Evolutionary conservation across 2,888 invertebrate genomes (phyloP).

Genomic region (Lepidocyrtoides sp.): DNA sequence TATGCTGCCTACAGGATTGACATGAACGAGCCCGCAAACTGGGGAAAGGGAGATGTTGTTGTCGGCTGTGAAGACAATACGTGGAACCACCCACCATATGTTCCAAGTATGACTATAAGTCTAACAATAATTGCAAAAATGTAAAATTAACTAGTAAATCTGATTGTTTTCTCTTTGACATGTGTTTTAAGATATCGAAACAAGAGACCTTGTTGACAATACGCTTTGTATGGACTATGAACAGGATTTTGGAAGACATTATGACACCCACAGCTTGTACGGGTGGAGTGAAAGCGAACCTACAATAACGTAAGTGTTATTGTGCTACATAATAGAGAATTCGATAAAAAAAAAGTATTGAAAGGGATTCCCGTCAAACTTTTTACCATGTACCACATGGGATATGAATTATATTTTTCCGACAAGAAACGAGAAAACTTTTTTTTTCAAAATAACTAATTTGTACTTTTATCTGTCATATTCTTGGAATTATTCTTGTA

Average conservation of each 20-base stretch:
- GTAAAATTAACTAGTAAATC: too few species aligned
- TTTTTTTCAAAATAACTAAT: not conserved
- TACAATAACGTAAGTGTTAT: conserved; percentile 90
- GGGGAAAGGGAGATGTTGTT: conserved; percentile 87
- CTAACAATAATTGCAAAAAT: too few species aligned
- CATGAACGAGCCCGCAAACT: conserved; percentile 96
- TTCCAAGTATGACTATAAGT: too few species aligned
- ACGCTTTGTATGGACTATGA: conserved; percentile 94
- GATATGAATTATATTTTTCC: too few species aligned
- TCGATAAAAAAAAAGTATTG: too few species aligned
- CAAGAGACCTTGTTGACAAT: conserved; percentile 86
- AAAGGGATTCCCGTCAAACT: too few species aligned
- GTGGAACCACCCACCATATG: conserved; percentile 91
- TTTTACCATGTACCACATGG: too few species aligned
- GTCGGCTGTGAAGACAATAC: conserved; percentile 88
- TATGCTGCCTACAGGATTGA: conserved; percentile 88
- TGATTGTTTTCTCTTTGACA: too few species aligned
- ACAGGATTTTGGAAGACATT: conserved; percentile 91
- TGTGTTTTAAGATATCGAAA: conserved; percentile 56
- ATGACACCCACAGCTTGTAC: conserved; percentile 93
- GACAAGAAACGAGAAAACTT: too few species aligned
- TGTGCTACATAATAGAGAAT: too few species aligned
- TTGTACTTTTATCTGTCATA: not conserved
- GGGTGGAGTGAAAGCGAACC: conserved; percentile 92
- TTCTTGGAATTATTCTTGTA: conserved; percentile 14